Percentiles rank a stretch among this genome's conserved stretches.
phyloP scores from a whole-genome alignment of 2,113 vertebrate genomes.

The Oryzias javanicus region DNA sequence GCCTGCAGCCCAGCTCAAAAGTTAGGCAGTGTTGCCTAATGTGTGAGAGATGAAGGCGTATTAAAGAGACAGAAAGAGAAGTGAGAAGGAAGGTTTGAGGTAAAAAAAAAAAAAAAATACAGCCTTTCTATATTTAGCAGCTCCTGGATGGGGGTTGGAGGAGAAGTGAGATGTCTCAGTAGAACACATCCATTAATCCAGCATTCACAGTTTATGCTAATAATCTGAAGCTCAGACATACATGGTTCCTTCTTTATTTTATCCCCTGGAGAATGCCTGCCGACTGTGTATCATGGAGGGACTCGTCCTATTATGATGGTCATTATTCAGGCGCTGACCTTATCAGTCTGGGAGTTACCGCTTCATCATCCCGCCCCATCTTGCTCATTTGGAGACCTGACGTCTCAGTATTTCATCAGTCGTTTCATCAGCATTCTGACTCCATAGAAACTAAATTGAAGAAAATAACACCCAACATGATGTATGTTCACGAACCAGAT shows the following conservation, averaged over 20 bases:
- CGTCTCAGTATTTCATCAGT: slow-evolving; percentile 33
- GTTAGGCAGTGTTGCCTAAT: slow-evolving; percentile 8
- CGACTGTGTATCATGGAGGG: slow-evolving; percentile 24
- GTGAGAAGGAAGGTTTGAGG: slow-evolving; percentile 38
- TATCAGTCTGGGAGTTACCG: slow-evolving; percentile 46
- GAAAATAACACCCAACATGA: neutral
- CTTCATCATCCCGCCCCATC: slow-evolving; percentile 38
- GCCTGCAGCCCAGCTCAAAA: slow-evolving; percentile 7
- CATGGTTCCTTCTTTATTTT: slow-evolving; percentile 7
- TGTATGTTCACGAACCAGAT: neutral
- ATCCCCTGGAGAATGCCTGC: slow-evolving; percentile 13
- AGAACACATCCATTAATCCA: slow-evolving; percentile 30
- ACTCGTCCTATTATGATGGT: slow-evolving; percentile 52
- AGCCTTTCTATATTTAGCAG: slow-evolving; percentile 65
- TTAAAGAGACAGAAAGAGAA: slow-evolving; percentile 17
- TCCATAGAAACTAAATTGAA: neutral
- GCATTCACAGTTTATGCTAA: neutral
- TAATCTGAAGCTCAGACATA: neutral
- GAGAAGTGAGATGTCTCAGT: slow-evolving; percentile 27
- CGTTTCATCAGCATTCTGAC: slow-evolving; percentile 31
- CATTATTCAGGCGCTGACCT: slow-evolving; percentile 67
- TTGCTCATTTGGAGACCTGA: slow-evolving; percentile 24
- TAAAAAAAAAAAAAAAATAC: slow-evolving; percentile 56
- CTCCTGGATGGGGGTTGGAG: slow-evolving; percentile 37
- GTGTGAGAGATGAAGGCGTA: slow-evolving; percentile 17